Conservation (phyloP, 2,797 vertebrate genomes). For the Neosalanx taihuensis region DNA sequence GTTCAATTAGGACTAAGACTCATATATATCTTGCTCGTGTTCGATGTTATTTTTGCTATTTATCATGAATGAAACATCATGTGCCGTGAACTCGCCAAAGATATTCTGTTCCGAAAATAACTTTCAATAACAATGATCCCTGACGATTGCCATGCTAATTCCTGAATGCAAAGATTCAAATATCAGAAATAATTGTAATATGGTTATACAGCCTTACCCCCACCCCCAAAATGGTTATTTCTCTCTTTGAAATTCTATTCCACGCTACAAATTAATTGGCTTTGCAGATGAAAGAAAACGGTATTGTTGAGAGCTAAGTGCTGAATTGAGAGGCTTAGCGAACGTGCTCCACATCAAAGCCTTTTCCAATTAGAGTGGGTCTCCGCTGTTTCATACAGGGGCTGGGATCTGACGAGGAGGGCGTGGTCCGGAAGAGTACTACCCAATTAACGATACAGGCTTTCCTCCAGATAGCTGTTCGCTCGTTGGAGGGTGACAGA, state of each 20-base stretch:
- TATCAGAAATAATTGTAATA: slow-evolving; percentile 13
- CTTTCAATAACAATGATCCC: slow-evolving; percentile 11
- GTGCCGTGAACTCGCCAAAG: slow-evolving; percentile 14
- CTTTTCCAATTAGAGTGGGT: slow-evolving; percentile 39
- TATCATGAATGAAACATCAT: slow-evolving; percentile 26
- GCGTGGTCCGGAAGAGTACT: slow-evolving; percentile 25
- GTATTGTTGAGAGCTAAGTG: slow-evolving; percentile 54
- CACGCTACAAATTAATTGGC: slow-evolving; percentile 54
- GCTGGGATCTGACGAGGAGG: slow-evolving; percentile 2
- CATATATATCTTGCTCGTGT: slow-evolving; percentile 6
- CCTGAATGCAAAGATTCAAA: slow-evolving; percentile 25
- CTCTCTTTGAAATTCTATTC: slow-evolving; percentile 51
- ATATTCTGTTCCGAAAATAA: background rate
- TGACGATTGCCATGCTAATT: background rate
- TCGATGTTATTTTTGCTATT: slow-evolving; percentile 22
- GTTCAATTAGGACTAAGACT: slow-evolving; percentile 38
- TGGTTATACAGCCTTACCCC: background rate
- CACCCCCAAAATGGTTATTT: slow-evolving; percentile 23
- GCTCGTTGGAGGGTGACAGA: slow-evolving; percentile 11
- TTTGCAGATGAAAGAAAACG: slow-evolving; percentile 55
- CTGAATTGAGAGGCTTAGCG: slow-evolving; percentile 50
- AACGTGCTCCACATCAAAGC: slow-evolving; percentile 60
- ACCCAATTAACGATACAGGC: slow-evolving; percentile 38
- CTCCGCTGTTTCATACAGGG: slow-evolving; percentile 30
- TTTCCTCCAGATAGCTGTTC: slow-evolving; percentile 18